phyloP scores from a whole-genome alignment of 37 sponge, comb jelly and placozoan species.

The Tethya wilhelma region DNA sequence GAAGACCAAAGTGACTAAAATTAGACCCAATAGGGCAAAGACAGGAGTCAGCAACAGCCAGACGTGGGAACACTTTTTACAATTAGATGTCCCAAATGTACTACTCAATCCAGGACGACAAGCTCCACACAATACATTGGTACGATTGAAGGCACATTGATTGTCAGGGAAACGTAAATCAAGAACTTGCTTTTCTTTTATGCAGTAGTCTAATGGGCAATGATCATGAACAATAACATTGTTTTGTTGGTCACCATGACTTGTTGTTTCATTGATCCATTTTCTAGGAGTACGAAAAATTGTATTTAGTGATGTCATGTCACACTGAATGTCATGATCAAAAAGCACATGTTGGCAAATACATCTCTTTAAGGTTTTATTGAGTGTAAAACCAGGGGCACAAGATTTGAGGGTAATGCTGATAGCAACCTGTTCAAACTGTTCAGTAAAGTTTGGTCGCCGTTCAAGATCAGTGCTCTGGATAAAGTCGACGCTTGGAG shows the following conservation, averaged over 20 bases:
- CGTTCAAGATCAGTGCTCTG: too few species aligned
- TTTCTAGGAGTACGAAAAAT: background rate
- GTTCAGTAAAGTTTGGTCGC: background rate
- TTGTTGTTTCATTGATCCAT: background rate
- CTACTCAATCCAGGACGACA: background rate
- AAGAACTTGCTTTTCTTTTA: background rate
- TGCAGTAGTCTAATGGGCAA: background rate
- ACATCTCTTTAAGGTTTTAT: background rate
- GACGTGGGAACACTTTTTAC: background rate
- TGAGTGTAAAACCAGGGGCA: background rate
- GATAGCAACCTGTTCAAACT: background rate
- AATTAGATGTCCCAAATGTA: background rate
- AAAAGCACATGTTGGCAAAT: background rate
- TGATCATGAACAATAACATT: background rate
- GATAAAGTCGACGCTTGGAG: too few species aligned
- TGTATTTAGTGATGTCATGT: background rate
- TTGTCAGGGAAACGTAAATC: background rate
- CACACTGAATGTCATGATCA: background rate
- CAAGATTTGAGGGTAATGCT: background rate
- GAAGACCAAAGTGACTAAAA: background rate
- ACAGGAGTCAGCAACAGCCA: background rate
- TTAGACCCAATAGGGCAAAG: background rate
- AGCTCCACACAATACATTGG: background rate
- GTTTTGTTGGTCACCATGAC: background rate
- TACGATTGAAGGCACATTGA: background rate